Conservation (phyloP, 2,888 invertebrate genomes). For the Aelia acuminata region DNA sequence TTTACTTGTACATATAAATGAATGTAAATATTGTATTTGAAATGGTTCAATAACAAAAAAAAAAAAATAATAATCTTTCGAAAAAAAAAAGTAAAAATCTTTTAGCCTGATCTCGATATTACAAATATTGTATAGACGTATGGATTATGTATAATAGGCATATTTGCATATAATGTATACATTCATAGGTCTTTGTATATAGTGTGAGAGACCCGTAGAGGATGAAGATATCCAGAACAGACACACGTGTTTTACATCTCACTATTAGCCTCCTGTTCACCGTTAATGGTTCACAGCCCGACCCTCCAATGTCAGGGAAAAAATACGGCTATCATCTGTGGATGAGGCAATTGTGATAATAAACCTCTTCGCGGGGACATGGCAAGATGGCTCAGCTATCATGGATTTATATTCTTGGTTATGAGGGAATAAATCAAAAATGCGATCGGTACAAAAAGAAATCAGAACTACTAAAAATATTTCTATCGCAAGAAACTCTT, state of each 20-base stretch:
- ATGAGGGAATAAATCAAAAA: background rate
- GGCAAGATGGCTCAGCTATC: background rate
- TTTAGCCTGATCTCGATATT: too few relatives aligned
- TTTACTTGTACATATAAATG: too few relatives aligned
- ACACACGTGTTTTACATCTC: constrained; percentile 16
- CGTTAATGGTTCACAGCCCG: background rate
- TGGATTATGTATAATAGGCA: background rate
- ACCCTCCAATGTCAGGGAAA: background rate
- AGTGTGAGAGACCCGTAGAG: background rate
- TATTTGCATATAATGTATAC: background rate
- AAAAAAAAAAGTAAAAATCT: too few relatives aligned
- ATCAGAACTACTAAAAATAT: too few relatives aligned
- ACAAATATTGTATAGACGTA: too few relatives aligned
- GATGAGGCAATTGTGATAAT: background rate
- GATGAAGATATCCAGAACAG: background rate
- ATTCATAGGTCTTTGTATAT: background rate
- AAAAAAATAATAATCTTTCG: too few relatives aligned
- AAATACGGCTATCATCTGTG: constrained; percentile 1
- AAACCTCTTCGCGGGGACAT: background rate
- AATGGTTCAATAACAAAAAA: too few relatives aligned
- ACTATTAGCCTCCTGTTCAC: constrained; percentile 1
- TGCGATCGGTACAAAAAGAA: too few relatives aligned
- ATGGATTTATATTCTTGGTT: background rate
- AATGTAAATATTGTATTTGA: too few relatives aligned
- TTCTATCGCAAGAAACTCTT: too few relatives aligned